phyloP scores from a whole-genome alignment of 2,888 invertebrate genomes.

The Ceramica pisi region DNA sequence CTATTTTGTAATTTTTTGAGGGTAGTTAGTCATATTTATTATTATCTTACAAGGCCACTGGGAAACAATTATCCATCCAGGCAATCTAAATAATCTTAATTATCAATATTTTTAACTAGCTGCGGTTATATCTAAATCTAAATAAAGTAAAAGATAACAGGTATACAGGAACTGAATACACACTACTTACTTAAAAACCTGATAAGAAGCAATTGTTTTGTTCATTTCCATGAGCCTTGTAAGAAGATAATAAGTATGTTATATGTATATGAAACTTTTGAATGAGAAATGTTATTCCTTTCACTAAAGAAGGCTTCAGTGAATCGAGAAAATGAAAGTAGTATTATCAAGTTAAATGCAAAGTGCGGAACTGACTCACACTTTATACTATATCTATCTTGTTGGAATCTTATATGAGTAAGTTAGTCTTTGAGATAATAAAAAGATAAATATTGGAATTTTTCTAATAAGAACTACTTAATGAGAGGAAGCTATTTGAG shows the following conservation, averaged over 20 bases:
- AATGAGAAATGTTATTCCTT: constrained; percentile 66
- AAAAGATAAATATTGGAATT: neutral
- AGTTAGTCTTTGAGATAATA: neutral
- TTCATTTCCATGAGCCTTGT: constrained; percentile 6
- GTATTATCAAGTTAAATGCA: constrained; percentile 65
- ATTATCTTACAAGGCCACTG: constrained; percentile 23
- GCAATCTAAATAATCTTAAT: constrained; percentile 1
- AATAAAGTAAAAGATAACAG: constrained; percentile 45
- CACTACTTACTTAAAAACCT: constrained; percentile 37
- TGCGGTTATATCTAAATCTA: constrained; percentile 36
- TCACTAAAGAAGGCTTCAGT: constrained; percentile 68
- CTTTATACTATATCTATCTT: constrained; percentile 26
- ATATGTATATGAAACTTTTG: constrained; percentile 19
- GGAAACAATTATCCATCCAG: constrained; percentile 8
- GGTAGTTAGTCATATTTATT: constrained; percentile 43
- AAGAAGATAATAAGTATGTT: constrained; percentile 20
- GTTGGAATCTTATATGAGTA: constrained; percentile 34
- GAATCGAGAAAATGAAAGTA: constrained; percentile 81
- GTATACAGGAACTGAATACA: constrained; percentile 33
- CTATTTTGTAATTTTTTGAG: neutral
- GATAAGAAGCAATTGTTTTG: constrained; percentile 47
- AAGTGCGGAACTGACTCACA: constrained; percentile 54
- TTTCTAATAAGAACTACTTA: neutral
- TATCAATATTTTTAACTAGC: constrained; percentile 48
- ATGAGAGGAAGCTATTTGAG: neutral